Evolutionary conservation across 2,797 vertebrate genomes (phyloP).

Genomic region (Ptychobarbus kaznakovi): DNA sequence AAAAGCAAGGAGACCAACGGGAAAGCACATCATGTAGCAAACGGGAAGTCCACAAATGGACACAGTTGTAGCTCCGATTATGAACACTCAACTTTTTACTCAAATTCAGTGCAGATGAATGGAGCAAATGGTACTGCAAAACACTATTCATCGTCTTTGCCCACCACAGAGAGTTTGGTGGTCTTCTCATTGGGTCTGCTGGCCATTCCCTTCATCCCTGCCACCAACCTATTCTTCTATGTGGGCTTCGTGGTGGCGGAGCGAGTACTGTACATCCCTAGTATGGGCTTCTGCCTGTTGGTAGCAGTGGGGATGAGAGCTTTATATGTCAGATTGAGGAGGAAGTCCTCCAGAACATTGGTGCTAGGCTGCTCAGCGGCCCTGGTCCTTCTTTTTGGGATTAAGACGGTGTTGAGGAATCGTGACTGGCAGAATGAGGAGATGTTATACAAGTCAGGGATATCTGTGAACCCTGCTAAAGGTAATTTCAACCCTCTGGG

Average conservation of each 20-base stretch:
- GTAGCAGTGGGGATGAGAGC: constrained; percentile 90
- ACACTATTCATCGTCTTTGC: constrained; percentile 80
- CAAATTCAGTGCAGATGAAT: constrained; percentile 68
- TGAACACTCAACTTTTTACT: constrained; percentile 80
- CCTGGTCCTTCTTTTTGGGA: constrained; percentile 89
- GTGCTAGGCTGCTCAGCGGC: constrained; percentile 86
- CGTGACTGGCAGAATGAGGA: constrained; percentile 97
- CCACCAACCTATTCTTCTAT: constrained; percentile 98
- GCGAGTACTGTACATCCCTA: constrained; percentile 98
- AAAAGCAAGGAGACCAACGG: constrained; percentile 83
- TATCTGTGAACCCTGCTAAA: constrained; percentile 99
- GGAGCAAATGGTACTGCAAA: constrained; percentile 85
- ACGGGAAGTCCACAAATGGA: constrained; percentile 92
- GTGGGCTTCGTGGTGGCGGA: constrained; percentile 99
- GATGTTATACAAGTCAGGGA: constrained; percentile 99
- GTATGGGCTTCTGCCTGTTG: constrained; percentile 98
- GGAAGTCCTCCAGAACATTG: constrained; percentile 83
- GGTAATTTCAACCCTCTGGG: constrained; percentile 77
- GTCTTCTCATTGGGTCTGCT: constrained; percentile 92
- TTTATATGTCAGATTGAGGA: constrained; percentile 86
- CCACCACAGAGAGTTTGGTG: constrained; percentile 91
- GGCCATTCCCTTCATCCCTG: constrained; percentile 93
- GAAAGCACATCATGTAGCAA: constrained; percentile 81
- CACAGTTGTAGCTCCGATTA: constrained; percentile 84
- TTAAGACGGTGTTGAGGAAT: constrained; percentile 94